Percentiles rank a stretch among this genome's conserved stretches.
phyloP scores from a whole-genome alignment of 1,140 invertebrate genomes.

The Dendrolimus punctatus region DNA sequence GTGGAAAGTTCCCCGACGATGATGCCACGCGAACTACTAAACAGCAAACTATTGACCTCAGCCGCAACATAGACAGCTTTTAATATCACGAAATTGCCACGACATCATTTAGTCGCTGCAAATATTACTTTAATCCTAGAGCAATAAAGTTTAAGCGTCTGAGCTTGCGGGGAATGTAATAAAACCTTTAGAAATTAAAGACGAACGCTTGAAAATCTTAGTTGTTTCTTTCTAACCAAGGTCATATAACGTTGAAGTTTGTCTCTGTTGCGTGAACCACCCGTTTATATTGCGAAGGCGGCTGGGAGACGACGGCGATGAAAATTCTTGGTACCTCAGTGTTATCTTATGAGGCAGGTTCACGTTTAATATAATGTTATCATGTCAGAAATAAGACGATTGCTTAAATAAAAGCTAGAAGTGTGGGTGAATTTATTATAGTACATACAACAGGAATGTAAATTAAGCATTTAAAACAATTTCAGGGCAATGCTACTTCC shows the following conservation, averaged over 20 bases:
- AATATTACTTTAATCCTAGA: conserved; percentile 70
- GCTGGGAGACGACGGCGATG: conserved; percentile 55
- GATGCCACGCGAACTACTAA: conserved; percentile 52
- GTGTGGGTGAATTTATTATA: no score
- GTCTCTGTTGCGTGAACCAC: conserved; percentile 55
- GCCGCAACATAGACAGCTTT: conserved; percentile 57
- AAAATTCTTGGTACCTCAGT: conserved; percentile 65
- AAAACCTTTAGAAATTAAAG: conserved; percentile 67
- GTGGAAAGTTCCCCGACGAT: conserved; percentile 50
- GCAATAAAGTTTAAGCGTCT: conserved; percentile 70
- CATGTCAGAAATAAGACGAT: conserved; percentile 22
- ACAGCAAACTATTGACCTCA: conserved; percentile 61
- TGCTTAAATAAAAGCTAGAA: conserved; percentile 14
- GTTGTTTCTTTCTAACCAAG: conserved; percentile 62
- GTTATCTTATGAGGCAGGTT: conserved; percentile 60
- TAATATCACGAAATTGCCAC: conserved; percentile 66
- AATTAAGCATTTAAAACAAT: no score
- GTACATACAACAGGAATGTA: no score
- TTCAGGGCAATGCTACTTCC: no score
- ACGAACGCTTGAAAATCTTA: conserved; percentile 45
- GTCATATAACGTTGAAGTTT: conserved; percentile 31
- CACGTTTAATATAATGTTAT: conserved; percentile 59
- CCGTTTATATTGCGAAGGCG: conserved; percentile 60
- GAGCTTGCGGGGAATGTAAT: conserved; percentile 68
- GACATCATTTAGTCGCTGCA: conserved; percentile 66